A percentile compares a stretch with the other conserved stretches of the same genome.
Evolutionary conservation across 2,113 vertebrate genomes (phyloP).

Genomic region (Vimba vimba): DNA sequence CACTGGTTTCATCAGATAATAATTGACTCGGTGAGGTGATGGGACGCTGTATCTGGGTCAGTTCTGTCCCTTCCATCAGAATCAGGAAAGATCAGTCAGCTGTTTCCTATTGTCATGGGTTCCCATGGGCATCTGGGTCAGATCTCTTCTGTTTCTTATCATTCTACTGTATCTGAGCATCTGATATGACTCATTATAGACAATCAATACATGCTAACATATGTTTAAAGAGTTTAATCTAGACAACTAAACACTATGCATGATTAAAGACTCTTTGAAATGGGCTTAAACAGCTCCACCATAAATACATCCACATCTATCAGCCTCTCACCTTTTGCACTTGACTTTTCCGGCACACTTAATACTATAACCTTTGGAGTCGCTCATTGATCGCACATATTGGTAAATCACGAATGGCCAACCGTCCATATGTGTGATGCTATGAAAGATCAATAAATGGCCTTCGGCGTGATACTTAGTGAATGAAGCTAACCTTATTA

Average conservation of each 20-base stretch:
- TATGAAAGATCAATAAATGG: slow-evolving; percentile 50
- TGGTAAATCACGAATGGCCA: slow-evolving; percentile 23
- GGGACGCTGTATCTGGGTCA: slow-evolving; percentile 32
- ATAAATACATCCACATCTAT: not conserved
- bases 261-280: slow-evolving; percentile 21
- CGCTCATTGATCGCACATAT: not conserved
- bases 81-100: slow-evolving; percentile 39
- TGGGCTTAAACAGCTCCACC: not conserved
- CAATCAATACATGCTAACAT: slow-evolving; percentile 17
- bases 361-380: not conserved
- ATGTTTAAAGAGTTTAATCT: not conserved
- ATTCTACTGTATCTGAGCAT: slow-evolving; percentile 27
- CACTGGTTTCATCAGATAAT: slow-evolving; percentile 20
- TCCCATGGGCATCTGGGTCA: slow-evolving; percentile 23
- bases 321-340: not conserved
- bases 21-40: slow-evolving; percentile 16
- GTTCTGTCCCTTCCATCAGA: slow-evolving; percentile 31
- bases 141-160: slow-evolving; percentile 16
- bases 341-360: not conserved
- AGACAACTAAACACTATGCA: not conserved
- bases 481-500: slow-evolving; percentile 52
- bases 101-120: slow-evolving; percentile 38
- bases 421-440: not conserved
- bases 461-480: slow-evolving; percentile 10
- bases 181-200: slow-evolving; percentile 25